A percentile compares a stretch with the other conserved stretches of the same genome.
Conservation (phyloP, 2,797 vertebrate species). For the Sandelia bainsii region DNA sequence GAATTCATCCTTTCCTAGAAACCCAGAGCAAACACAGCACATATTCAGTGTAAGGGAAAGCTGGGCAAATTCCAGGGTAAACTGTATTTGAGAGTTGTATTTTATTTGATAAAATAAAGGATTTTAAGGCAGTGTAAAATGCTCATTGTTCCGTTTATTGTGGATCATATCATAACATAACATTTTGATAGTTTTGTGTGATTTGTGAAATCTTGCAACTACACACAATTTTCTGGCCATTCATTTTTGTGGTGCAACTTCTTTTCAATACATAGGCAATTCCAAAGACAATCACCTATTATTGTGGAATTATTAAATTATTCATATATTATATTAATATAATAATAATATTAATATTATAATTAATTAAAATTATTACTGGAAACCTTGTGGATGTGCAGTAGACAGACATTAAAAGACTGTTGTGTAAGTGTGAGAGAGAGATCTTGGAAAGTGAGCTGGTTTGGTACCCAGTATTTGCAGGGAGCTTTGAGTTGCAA, state of each 20-base stretch:
- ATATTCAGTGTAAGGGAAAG: neutral
- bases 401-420: neutral
- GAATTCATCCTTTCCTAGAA: neutral
- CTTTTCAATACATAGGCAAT: too few species aligned
- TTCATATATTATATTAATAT: too few species aligned
- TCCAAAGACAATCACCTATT: neutral
- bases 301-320: too few species aligned
- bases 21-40: neutral
- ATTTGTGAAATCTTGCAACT: too few species aligned
- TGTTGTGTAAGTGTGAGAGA: neutral
- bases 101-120: neutral
- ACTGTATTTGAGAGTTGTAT: neutral
- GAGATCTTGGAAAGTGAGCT: neutral
- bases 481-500: neutral
- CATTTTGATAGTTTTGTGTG: neutral
- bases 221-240: too few species aligned
- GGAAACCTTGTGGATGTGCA: neutral
- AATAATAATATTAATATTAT: too few species aligned
- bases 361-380: too few species aligned
- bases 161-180: neutral
- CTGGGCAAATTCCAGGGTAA: neutral
- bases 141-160: neutral
- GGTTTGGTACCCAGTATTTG: slow-evolving; percentile 1
- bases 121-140: neutral
- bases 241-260: too few species aligned